Evolutionary conservation across 2,888 invertebrate genomes (phyloP), one percentile per base, ranked within the genome.

Genomic region (Meteorus cinctellus): DNA sequence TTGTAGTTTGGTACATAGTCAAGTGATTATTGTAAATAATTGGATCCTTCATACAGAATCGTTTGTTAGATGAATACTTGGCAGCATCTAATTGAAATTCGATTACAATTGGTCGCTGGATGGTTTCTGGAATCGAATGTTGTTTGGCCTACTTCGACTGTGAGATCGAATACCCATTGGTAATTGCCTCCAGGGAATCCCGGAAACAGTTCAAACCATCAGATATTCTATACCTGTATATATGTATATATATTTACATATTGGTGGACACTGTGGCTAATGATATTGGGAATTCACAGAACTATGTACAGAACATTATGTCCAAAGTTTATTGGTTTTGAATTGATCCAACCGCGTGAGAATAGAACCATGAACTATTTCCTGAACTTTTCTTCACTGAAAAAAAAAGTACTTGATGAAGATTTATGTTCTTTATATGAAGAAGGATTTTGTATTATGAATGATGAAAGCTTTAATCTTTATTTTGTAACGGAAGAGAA

Each of bases 161-260:
- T 45, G 67, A 72, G 66, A 76, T 63, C 71, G 51, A 78, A 78
- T 75, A 55, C 24, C 66, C 24, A 34, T 31, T 60, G 73, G 78
- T 65, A 74, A 75, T 55, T 10, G 55, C 68, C 65, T 72, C 71
- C 62, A 45, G 68, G 68, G 77, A 73, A 67, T 63, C 68, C 68
- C 75, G 78, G 75, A 78, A 80, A 78, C 78, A 78, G 77, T 82
- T 80, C 77, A 71, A 74, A 65, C 77, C 67, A 78, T 77, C 73
- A 75, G 69, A 71, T 74, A 76, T 80, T 81, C 77, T 78, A 78
- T 77, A 48, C 16, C 3, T 48, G 12, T 60, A 27, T 60, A 55
- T 59, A n/a, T 59, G 10, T 60, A 78, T 31, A n/a, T 62, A 27
- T 62, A 31, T 62, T 14, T 31, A 62, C 27, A 62, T 34, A 81